Base-by-base conservation (phyloP, 2,797 vertebrate species). In the Ctenopoma multispine region DNA sequence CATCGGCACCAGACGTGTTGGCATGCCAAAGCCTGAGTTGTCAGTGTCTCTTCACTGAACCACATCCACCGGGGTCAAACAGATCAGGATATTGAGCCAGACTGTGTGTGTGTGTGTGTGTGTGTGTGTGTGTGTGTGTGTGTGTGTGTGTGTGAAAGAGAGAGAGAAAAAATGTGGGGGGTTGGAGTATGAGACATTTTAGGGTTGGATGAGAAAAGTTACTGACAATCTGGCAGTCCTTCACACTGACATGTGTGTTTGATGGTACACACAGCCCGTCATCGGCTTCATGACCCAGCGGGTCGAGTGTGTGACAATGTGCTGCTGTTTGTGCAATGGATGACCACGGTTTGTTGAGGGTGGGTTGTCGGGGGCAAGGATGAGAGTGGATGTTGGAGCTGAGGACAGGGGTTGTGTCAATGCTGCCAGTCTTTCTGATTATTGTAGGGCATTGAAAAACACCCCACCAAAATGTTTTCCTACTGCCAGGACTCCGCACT, bases 21-120 rank as follows among this genome's bases (percentile, higher is more conserved):
- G 88, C 84, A 86, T 83, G 85, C 85, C 84, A 69, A 71, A 78
- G 67, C 69, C 76, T 49, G 83, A 86, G 77, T 87, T 85, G 89
- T 88, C 85, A 86, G 84, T 59, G 85, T 71, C 31, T 79, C 80
- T 67, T 85, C 87, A 76, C 82, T 91, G 90, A 93, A 92, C 91
- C 87, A 79, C 85, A 90, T 93, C 90, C 85, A 49, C 62, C 51
- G 43, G 81, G 92, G 90, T 92, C 92, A 92, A 84, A 74, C 61
- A 77, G 86, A 83, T 84, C 85, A 74, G 81, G 80, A 75, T 83
- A 71, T 69, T 60, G 73, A 77, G 73, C 60, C 62, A 41, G 59
- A 57, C 61, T 69, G 48, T 57, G 17, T 2, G 24, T 10, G 67
- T 61, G 66, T 68, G 66, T 53, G 64, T 67, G 50, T 61, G 44